Base-by-base conservation (phyloP, 2,797 vertebrate genomes). In the Distichodus sexfasciatus region DNA sequence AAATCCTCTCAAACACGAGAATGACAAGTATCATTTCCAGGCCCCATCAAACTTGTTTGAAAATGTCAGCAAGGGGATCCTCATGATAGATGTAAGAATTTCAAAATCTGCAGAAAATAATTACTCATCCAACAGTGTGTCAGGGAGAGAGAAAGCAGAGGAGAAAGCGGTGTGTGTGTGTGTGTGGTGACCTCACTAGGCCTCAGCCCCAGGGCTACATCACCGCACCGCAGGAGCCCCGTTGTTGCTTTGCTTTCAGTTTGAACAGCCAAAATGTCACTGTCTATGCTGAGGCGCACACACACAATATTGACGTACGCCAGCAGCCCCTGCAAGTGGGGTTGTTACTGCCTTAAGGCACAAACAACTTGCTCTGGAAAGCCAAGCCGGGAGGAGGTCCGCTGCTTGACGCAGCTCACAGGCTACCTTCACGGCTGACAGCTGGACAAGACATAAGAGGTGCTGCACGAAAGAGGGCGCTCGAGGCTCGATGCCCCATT, bases 11-110 rank as follows among this genome's bases (percentile, higher is more conserved):
- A 75, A 87, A 87, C 85, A 84, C 78, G 29, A 88, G 88, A 92
- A 84, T 91, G 90, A 92, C 90, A 92, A 88, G 88, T 89, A 90
- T 92, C 91, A 91, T 90, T 89, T 86, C 84, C 79, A 87, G 83
- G 90, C 89, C 92, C 91, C 84, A 77, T 92, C 91, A 92, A 87
- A 82, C 80, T 60, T 89, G 85, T 90, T 89, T 91, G 90, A 89
- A 79, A 80, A 90, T 87, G 87, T 88, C 53, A 79, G 87, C 84
- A 87, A 87, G 86, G 85, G 83, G 88, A 88, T 87, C 87, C 74
- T 89, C 86, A 86, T 87, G 88, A 91, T 88, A 88, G 76, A 80
- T 83, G 84, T 90, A 88, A n/a, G 88, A 88, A 89, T 88, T 88
- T 84, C 81, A 76, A 85, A 86, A 86, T 84, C 83, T 83, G 85